Evolutionary conservation across 2,888 invertebrate species (phyloP), one percentile per base, ranked within the genome.

Genomic region (Syrista parreyssii): DNA sequence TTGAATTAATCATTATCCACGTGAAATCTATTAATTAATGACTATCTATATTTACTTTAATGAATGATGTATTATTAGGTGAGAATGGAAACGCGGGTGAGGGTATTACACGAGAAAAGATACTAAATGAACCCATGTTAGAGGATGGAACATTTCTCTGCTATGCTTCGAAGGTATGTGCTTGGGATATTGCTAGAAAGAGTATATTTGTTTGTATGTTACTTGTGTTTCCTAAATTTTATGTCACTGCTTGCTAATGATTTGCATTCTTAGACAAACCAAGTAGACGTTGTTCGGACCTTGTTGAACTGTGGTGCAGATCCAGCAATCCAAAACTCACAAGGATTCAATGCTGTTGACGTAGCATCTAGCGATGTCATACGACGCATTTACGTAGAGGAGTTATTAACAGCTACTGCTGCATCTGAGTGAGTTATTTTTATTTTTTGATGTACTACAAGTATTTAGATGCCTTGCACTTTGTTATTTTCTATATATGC

Each of bases 291-390:
- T 75, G 93, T 94, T 12, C 87, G 94, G 80, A 92, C 94, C 9
- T 89, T 95, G 55, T 88, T 95, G 75, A 92, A 93, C 68, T 92
- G 92, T 78, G 94, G 94, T 6, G 94, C 94, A 31, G 93, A 94
- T 88, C 94, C 94, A 30, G 92, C 93, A 30, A 89, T 94, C 68
- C 93, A 93, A 82, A 94, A 94, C 88, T 88, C 88, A 36, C 91
- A 92, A 73, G 93, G 94, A 4, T 92, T 92, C 80, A 93, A 93
- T 79, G 92, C 94, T 0, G 92, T 93, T 79, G 93, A 94, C 82
- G 88, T 93, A 68, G 92, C 93, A 32, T 88, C 91, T 1, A 91
- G 89, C 68, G 92, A 93, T 72, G 89, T 91, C 74, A 93, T 94
- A 83, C 91, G 92, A 72, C 92, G 92, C 75, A 93, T 94, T 73